Percentiles rank a stretch among this genome's conserved stretches.
Conservation (phyloP, 2,888 invertebrate genomes). For the Athripsodes cinereus region DNA sequence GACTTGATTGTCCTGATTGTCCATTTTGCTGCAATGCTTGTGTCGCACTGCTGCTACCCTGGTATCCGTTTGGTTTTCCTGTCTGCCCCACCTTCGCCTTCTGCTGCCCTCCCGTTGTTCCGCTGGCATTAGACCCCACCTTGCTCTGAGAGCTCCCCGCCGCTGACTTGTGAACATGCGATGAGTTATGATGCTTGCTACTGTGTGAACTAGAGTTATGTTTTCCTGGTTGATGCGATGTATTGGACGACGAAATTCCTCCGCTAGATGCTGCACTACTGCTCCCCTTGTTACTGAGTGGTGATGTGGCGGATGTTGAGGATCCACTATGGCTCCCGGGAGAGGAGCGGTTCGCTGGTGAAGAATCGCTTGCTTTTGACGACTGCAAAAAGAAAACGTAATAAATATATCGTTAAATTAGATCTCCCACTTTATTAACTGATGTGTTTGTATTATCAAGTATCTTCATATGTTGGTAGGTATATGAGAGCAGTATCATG, state of each 20-base stretch:
- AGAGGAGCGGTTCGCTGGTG: not conserved
- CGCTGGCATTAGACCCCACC: not conserved
- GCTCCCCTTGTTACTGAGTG: not conserved
- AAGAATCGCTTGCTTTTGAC: not conserved
- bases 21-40: constrained; percentile 32
- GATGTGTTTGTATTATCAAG: no score
- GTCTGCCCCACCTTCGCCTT: constrained; percentile 30
- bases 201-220: constrained; percentile 6
- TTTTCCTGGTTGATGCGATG: not conserved
- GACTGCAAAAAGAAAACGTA: no score
- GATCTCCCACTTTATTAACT: no score
- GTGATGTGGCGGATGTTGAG: not conserved
- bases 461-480: no score
- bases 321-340: not conserved
- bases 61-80: constrained; percentile 9
- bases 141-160: not conserved
- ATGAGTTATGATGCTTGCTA: constrained; percentile 5
- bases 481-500: no score
- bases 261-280: constrained; percentile 32
- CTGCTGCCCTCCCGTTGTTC: constrained; percentile 28
- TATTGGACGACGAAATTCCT: constrained; percentile 32
- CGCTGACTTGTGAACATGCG: constrained; percentile 5
- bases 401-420: no score
- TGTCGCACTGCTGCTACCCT: constrained; percentile 37
- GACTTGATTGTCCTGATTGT: constrained; percentile 27